Conservation (phyloP, 2,888 invertebrate species). For the Andrena flavipes region DNA sequence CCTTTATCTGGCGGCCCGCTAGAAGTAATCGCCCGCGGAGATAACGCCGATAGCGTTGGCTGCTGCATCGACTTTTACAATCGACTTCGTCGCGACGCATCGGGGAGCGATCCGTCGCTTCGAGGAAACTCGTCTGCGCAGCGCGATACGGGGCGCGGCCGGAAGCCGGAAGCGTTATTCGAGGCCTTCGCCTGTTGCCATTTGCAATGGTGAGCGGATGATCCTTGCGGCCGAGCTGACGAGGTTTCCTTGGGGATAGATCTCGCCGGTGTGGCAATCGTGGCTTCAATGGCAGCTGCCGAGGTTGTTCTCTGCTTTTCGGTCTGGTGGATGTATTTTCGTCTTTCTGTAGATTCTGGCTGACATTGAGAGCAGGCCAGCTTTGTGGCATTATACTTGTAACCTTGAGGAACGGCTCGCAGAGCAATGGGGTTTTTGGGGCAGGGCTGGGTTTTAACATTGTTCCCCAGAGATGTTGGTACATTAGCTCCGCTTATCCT, state of each 20-base stretch:
- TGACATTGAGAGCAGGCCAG: too few species aligned
- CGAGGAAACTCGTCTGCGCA: neutral
- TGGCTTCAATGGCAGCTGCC: neutral
- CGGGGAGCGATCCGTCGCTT: neutral
- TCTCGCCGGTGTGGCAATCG: neutral
- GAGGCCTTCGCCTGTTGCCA: neutral
- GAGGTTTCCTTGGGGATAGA: neutral
- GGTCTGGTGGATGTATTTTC: too few species aligned
- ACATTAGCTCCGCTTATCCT: too few species aligned
- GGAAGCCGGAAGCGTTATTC: constrained; percentile 16
- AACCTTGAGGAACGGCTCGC: too few species aligned
- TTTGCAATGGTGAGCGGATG: neutral
- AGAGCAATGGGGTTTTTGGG: too few species aligned
- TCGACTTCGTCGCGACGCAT: constrained; percentile 4
- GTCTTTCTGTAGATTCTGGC: too few species aligned
- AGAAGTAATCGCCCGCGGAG: neutral
- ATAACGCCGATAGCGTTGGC: constrained; percentile 10
- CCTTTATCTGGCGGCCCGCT: neutral
- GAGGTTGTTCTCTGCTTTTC: too few species aligned
- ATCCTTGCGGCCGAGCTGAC: neutral
- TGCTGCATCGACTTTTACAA: constrained; percentile 18
- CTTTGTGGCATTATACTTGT: too few species aligned
- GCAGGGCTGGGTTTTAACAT: too few species aligned
- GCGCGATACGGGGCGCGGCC: neutral
- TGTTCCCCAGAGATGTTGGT: too few species aligned